phyloP scores from a whole-genome alignment of 1,140 invertebrate genomes.

The Drosophila eugracilis region DNA sequence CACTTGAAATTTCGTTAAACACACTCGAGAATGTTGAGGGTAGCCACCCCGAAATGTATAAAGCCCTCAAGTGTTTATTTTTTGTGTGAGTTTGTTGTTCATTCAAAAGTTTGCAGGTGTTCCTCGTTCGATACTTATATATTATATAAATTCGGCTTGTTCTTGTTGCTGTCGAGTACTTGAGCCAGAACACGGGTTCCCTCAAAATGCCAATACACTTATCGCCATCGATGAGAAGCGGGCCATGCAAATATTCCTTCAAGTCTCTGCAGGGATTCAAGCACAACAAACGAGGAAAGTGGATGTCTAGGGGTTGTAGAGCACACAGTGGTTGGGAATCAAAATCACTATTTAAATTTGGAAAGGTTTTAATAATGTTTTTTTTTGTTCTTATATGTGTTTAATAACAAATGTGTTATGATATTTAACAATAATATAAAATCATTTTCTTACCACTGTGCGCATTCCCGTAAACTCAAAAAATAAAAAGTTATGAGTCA shows the following conservation, averaged over 20 bases:
- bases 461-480: constrained; percentile 40
- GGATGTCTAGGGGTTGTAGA: constrained; percentile 8
- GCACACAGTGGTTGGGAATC: constrained; percentile 41
- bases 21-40: constrained; percentile 48
- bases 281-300: constrained; percentile 64
- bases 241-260: constrained; percentile 77
- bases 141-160: constrained; percentile 42
- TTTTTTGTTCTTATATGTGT: no score
- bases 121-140: constrained; percentile 60
- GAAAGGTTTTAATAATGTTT: background rate
- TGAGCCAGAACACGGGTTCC: constrained; percentile 70
- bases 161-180: constrained; percentile 55
- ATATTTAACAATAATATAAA: background rate
- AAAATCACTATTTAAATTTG: background rate
- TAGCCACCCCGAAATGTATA: constrained; percentile 69
- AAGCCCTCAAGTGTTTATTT: constrained; percentile 74
- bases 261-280: constrained; percentile 71
- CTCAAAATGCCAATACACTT: constrained; percentile 76
- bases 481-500: constrained; percentile 70
- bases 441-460: constrained; percentile 27
- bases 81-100: constrained; percentile 25
- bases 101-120: constrained; percentile 81
- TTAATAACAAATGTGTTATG: no score
- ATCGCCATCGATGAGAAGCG: constrained; percentile 60
- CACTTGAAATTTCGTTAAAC: constrained; percentile 74